These are phyloP conservation scores for Athalia rosae DNA, from an alignment of 2,888 invertebrate genomes.

Conservation along the genomic window DNA sequence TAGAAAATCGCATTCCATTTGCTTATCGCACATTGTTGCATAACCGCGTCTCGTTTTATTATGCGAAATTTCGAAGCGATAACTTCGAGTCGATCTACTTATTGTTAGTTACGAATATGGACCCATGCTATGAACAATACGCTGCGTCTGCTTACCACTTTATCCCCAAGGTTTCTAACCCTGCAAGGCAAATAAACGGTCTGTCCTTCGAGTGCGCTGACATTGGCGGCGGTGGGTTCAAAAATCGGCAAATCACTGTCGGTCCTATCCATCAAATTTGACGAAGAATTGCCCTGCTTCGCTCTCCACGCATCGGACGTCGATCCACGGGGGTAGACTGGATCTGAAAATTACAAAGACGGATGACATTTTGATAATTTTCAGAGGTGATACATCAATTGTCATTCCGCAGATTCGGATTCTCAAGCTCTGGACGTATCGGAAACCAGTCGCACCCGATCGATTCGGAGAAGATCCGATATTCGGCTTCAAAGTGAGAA, in stretches of 20 bases:
- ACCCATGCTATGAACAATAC: neutral
- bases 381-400: neutral
- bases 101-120: too few relatives aligned
- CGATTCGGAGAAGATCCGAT: too few relatives aligned
- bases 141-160: conserved; percentile 64
- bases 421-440: neutral
- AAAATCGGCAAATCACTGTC: conserved; percentile 63
- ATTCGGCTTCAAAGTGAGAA: too few relatives aligned
- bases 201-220: conserved; percentile 69
- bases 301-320: conserved; percentile 36
- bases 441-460: too few relatives aligned
- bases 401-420: neutral
- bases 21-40: too few relatives aligned
- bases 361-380: neutral
- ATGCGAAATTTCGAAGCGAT: too few relatives aligned
- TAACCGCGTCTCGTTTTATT: too few relatives aligned
- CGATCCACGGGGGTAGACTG: conserved; percentile 51
- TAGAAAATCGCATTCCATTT: too few relatives aligned
- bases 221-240: conserved; percentile 69
- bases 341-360: conserved; percentile 50
- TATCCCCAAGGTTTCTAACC: conserved; percentile 68
- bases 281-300: conserved; percentile 54
- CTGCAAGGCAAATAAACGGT: conserved; percentile 71
- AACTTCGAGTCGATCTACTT: too few relatives aligned
- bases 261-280: conserved; percentile 52